Base-by-base conservation (phyloP, 2,888 invertebrate species). In the Caenorhabditis drosophilae region DNA sequence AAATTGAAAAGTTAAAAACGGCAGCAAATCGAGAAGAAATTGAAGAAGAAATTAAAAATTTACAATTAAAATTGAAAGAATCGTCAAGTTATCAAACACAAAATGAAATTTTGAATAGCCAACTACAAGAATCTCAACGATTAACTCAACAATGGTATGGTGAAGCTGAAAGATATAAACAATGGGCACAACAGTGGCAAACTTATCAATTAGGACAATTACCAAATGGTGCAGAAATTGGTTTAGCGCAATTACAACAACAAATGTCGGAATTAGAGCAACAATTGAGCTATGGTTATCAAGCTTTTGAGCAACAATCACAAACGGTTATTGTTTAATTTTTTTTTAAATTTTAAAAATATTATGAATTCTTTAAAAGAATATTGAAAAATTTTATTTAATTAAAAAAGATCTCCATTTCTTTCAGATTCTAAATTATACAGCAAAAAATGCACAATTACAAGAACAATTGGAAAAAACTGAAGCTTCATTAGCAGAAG, bases 231-330 rank as follows among this genome's bases (percentile, higher is more conserved):
- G 67, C 59, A 1, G 79, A 80, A 40, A 59, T 67, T 4, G 78
- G 66, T 38, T 36, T 79, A 0, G 56, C 57, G 12, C 80, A 81
- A 38, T 64, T 81, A 25, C 72, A 75, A 41, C 61, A 70, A 4
- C 81, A 81, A 52, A 57, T 76, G 11, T 36, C 52, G 1, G 68
- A 78, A 36, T 48, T 81, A 34, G 83, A 83, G 22, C 71, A 76
- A 36, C 83, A 83, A 55, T 58, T 83, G 12, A 59, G 58, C 18
- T 76, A 70, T 45, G 83, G 83, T 16, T 83, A 77, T 67, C 67
- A 81, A 40, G 77, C 79, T 12, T 83, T 76, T 52, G 83, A 83
- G 51, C 68, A 70, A 50, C 85, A 84, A 45, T 81, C 82, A 34
- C 75, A 82, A 51, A 73, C 67, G 59, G 74, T 74, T 45, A 69